Base-by-base conservation (phyloP, 92 coral and sea anemone species). In the Hydrozoanthus gracilis region DNA sequence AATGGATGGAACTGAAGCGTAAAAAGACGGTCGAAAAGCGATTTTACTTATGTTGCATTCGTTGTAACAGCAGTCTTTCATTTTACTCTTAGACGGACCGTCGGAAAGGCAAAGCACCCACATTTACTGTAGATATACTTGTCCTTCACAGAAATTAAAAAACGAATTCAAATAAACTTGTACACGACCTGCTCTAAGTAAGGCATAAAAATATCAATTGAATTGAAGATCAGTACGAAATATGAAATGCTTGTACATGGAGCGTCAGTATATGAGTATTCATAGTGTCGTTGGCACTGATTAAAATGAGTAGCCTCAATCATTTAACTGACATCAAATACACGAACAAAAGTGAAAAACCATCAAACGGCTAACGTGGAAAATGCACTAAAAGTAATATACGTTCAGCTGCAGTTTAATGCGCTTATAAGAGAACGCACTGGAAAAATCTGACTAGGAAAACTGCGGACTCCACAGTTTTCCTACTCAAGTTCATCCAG, bases 131-230 rank as follows among this genome's bases (percentile, higher is more conserved):
- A 74, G 1, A 46, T 49, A 74, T 73, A 44, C 55, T 48, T 73
- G 51, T 45, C 55, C 55, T 69, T 49, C 74, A 20, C n/a, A n/a
- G n/a, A n/a, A n/a, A n/a, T n/a, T n/a, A n/a, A n/a, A 68, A 76
- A 17, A 76, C 82, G 67, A 76, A 76, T 76, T 76, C 82, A 76
- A 76, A 76, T 76, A 76, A 76, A 17, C 82, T 76, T 76, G 82
- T 51, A 76, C 66, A 18, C 17, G 82, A 77, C 67, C 68, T 77
- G 82, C 35, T 52, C 82, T 17, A 27, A 55, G 82, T n/a, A n/a
- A n/a, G n/a, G 47, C 82, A 54, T 77, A 46, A 72, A 44, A 46
- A 54, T 77, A 20, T 51, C 66, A 51, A 76, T 77, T 77, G 67
- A 77, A 77, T 76, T 76, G 7, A 76, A 76, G 27, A 52, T 77